Conservation (phyloP, 2,888 invertebrate species). For the Hypselothyrea guttata region DNA sequence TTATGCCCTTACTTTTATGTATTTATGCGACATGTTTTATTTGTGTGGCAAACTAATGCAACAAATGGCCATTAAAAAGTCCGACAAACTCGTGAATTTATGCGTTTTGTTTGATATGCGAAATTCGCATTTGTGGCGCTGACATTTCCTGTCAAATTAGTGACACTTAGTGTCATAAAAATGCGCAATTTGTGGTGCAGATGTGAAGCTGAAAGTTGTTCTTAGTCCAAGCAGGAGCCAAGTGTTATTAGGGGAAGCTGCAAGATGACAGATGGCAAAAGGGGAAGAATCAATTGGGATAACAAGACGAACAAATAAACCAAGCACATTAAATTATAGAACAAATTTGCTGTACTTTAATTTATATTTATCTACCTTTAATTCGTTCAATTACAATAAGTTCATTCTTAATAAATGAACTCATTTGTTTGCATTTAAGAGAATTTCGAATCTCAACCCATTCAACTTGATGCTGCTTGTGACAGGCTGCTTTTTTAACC, state of each 20-base stretch:
- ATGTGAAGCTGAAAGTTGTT: constrained; percentile 16
- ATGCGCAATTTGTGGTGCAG: constrained; percentile 47
- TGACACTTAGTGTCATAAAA: constrained; percentile 61
- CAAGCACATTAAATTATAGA: neutral
- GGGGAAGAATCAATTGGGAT: constrained; percentile 16
- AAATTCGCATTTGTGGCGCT: constrained; percentile 53
- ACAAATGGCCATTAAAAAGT: constrained; percentile 44
- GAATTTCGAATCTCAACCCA: too few relatives aligned
- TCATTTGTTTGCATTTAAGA: too few relatives aligned
- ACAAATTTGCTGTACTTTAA: neutral
- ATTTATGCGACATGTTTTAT: constrained; percentile 14
- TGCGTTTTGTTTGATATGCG: constrained; percentile 36
- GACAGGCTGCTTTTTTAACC: constrained; percentile 14
- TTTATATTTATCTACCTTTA: too few relatives aligned
- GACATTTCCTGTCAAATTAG: constrained; percentile 68
- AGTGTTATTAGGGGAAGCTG: constrained; percentile 2
- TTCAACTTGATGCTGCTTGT: constrained; percentile 29
- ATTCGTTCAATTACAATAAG: too few relatives aligned
- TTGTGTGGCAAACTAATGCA: constrained; percentile 38
- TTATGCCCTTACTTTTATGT: constrained; percentile 5
- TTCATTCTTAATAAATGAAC: too few relatives aligned
- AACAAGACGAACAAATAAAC: constrained; percentile 21
- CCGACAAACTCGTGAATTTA: constrained; percentile 27
- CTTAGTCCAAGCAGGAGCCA: constrained; percentile 9
- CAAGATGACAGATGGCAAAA: constrained; percentile 29